Conservation (phyloP, 53 echinoderm and acorn worm genomes). For the Echinarachnius parma region DNA sequence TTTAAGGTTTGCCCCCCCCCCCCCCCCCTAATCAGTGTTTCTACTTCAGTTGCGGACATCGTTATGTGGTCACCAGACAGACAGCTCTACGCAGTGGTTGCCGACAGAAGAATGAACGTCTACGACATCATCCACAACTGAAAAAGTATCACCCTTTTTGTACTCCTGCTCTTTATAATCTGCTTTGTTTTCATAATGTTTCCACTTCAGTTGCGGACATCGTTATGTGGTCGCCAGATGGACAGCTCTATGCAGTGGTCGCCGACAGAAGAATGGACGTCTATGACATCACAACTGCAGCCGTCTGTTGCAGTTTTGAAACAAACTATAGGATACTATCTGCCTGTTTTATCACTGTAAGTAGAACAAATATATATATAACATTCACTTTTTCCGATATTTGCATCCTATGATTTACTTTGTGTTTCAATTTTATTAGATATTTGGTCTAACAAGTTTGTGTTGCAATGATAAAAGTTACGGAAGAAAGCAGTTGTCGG, state of each 20-base stretch:
- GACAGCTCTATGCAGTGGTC: conserved; percentile 73
- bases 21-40: too few relatives aligned
- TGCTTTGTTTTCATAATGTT: too few relatives aligned
- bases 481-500: too few relatives aligned
- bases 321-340: conserved; percentile 49
- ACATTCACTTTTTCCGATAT: too few relatives aligned
- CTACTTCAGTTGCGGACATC: conserved; percentile 68
- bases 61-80: conserved; percentile 83
- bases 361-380: neutral
- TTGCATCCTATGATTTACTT: too few relatives aligned
- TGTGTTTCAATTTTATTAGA: too few relatives aligned
- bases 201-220: conserved; percentile 71
- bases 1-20: too few relatives aligned
- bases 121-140: conserved; percentile 88
- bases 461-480: too few relatives aligned
- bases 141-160: too few relatives aligned
- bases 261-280: conserved; percentile 59
- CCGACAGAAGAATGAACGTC: conserved; percentile 57
- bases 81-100: conserved; percentile 69
- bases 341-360: conserved; percentile 71
- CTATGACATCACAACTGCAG: conserved; percentile 86
- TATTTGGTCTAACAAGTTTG: too few relatives aligned
- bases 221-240: conserved; percentile 79
- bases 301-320: conserved; percentile 35
- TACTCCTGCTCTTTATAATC: too few relatives aligned